Base-by-base conservation (phyloP, 2,113 vertebrate genomes). In the Harpagus bidentatus region DNA sequence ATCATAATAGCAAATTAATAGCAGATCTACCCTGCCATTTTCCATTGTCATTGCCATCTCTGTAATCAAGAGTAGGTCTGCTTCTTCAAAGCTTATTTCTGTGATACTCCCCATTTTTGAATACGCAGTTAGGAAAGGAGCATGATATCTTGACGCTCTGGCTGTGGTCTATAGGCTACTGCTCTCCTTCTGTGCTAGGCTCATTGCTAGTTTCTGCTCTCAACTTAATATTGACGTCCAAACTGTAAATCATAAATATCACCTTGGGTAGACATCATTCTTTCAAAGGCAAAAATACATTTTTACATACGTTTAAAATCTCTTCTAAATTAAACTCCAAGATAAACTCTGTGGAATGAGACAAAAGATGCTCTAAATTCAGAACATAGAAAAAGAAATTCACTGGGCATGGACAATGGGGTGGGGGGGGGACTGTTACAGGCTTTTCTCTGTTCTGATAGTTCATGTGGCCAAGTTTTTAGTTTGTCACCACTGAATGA, bases 1-100 rank as follows among this genome's bases (percentile, higher is more conserved):
- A 82, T 93, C 74, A 79, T 83, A 94, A 96, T 36, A 73, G 84
- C 84, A 94, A 86, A 93, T 95, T 97, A 95, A 95, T 93, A 90
- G 83, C 80, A 94, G 58, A 96, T 73, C 87, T 53, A 2, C 73
- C 70, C 62, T 83, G 93, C 82, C 78, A 82, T 93, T 95, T 97
- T 91, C 87, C 90, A 83, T 92, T 81, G 67, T 90, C 38, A 18
- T 22, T 88, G 86, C 76, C 79, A 50, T 82, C 81, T 92, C 81
- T 73, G 61, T 95, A 94, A 95, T 82, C 73, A 94, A 78, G 93
- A 93, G 84, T 62, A 90, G 78, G 59, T 80, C 86, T 80, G 29
- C 58, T 91, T 77, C 79, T 83, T 95, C 70, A 95, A 79, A 91
- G 71, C 31, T 88, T 82, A 59, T 96, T 94, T 95, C 71, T 87